Evolutionary conservation across 2,797 vertebrate species (phyloP).

Genomic region (Anguilla anguilla): DNA sequence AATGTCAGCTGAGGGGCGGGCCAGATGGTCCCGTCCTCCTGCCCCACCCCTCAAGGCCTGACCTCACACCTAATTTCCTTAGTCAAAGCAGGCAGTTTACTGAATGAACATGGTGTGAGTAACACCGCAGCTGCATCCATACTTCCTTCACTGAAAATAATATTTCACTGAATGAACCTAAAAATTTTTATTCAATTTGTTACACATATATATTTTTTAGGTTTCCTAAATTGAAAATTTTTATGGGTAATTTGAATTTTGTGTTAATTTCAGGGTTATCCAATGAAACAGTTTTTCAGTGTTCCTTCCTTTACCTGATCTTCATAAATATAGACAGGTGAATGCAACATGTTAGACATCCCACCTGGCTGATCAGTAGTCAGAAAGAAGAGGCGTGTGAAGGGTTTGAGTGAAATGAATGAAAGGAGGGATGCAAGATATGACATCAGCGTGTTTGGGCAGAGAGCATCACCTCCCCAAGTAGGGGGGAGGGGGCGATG

Average conservation of each 20-base stretch:
- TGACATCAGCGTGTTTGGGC: slow-evolving; percentile 29
- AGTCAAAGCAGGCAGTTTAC: slow-evolving; percentile 52
- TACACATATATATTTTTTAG: too few relatives aligned
- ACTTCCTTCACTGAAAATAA: background rate
- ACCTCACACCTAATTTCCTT: slow-evolving; percentile 41
- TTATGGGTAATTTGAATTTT: too few relatives aligned
- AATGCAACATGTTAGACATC: too few relatives aligned
- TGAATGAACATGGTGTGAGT: slow-evolving; percentile 47
- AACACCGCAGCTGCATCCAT: background rate
- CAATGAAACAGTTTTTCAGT: too few relatives aligned
- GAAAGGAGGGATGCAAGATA: background rate
- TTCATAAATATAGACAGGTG: too few relatives aligned
- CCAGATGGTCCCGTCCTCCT: background rate
- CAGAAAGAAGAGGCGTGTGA: background rate
- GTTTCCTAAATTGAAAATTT: too few relatives aligned
- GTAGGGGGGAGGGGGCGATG: background rate
- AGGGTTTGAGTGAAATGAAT: background rate
- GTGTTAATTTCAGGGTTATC: too few relatives aligned
- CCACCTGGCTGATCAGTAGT: slow-evolving; percentile 30
- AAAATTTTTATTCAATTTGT: too few relatives aligned
- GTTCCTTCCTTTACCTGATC: too few relatives aligned
- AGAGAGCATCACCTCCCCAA: background rate
- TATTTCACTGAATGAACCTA: too few relatives aligned
- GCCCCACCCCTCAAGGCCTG: background rate
- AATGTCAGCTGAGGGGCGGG: background rate